phyloP scores from a whole-genome alignment of 2,113 vertebrate species.

The Trachemys scripta region DNA sequence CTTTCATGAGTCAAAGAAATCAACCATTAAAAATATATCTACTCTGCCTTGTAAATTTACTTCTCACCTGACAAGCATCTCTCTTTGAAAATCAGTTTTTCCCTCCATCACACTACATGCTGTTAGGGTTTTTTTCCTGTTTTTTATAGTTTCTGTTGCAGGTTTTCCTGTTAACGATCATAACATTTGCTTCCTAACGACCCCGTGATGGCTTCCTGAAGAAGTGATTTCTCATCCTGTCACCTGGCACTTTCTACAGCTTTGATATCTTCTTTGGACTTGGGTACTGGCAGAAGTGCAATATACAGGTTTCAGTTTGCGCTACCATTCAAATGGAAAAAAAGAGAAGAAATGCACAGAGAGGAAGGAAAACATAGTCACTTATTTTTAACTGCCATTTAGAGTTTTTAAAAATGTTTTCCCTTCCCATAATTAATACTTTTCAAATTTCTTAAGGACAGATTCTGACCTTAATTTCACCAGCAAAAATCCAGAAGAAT shows the following conservation, averaged over 20 bases:
- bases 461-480: background rate
- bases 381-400: background rate
- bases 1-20: background rate
- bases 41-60: background rate
- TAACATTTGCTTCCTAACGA: constrained; percentile 56
- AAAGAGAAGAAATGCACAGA: background rate
- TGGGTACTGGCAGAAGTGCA: constrained; percentile 20
- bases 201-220: background rate
- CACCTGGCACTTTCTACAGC: background rate
- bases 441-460: background rate
- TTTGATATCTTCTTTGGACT: background rate
- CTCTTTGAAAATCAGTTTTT: fast-evolving
- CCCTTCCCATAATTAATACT: background rate
- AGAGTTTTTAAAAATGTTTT: background rate
- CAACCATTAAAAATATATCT: background rate
- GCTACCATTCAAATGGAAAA: background rate
- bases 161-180: constrained; percentile 41
- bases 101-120: constrained; percentile 60
- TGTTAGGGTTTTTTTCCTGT: background rate
- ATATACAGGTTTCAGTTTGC: background rate
- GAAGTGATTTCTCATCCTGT: constrained; percentile 23
- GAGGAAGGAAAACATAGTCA: background rate
- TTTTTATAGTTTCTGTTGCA: constrained; percentile 40
- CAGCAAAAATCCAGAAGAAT: background rate
- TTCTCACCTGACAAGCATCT: background rate